Base-by-base conservation (phyloP, 2,888 invertebrate species). In the Thera britannica region DNA sequence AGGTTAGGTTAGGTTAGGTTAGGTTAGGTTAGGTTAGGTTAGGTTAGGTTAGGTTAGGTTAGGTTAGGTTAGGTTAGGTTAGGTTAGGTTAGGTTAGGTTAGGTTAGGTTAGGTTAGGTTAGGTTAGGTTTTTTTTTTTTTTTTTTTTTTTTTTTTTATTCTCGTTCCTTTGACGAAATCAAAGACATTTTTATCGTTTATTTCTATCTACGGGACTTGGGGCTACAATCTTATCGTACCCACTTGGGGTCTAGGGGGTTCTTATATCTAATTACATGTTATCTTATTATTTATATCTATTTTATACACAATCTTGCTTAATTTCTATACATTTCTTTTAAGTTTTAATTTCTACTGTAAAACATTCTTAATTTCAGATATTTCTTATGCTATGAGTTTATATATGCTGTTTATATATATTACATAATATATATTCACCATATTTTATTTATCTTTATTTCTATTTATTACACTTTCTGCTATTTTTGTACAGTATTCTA, bases 1-100 rank as follows among this genome's bases (percentile, higher is more conserved):
- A 74, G 73, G 76, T 75, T 76, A 75, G 74, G 75, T 75, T 76
- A 73, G 74, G 75, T 72, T 70, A 71, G 72, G 72, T 72, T 70
- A 69, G 70, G 69, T 68, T 71, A 68, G 70, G 69, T 72, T 69
- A 70, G 67, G 70, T 68, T 72, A 68, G 71, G 70, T 70, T 74
- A 71, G 72, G 72, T 72, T 72, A 72, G 72, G 72, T 69, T 72
- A 68, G 76, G 70, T 6, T 77, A 67, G 8, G 76, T 68, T 34
- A 79, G 74, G 64, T 65, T 65, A 65, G 65, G 62, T 62, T 71
- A 65, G 63, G 65, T 63, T 60, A 68, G 23, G 68, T 65, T 65
- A 65, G 65, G 68, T 68, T 65, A 68, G 64, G 62, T 68, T 68
- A 67, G 66, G 66, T 66, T 66, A 66, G 66, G 66, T 66, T 66